Conservation (phyloP, 2,113 vertebrate species). For the Smithornis capensis region DNA sequence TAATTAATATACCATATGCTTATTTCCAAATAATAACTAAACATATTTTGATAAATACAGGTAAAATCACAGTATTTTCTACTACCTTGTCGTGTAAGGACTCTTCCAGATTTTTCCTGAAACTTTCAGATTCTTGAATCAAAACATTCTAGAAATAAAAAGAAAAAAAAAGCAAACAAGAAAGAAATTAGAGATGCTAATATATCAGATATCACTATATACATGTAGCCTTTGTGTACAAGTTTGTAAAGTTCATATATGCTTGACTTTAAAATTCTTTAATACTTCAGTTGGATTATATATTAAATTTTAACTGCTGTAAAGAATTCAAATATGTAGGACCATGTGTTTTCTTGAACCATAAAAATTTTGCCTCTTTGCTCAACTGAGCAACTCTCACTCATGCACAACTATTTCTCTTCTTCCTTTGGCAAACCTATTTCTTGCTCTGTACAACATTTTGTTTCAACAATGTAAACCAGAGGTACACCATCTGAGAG, state of each 20-base stretch:
- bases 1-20: neutral
- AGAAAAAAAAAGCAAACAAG: neutral
- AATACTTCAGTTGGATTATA: neutral
- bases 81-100: constrained; percentile 95
- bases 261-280: neutral
- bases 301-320: neutral
- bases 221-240: neutral
- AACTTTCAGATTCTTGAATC: constrained; percentile 95
- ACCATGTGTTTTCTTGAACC: neutral
- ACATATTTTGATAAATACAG: neutral
- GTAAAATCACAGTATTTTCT: neutral
- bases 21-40: neutral
- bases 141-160: constrained; percentile 86
- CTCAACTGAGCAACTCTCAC: neutral
- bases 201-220: neutral
- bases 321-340: neutral
- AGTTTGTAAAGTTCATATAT: neutral
- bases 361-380: neutral
- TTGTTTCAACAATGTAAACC: neutral
- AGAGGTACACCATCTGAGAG: neutral
- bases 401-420: neutral
- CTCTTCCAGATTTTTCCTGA: constrained; percentile 97
- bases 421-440: neutral
- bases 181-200: neutral
- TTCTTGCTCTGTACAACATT: neutral